Percentiles rank a stretch among this genome's conserved stretches.
phyloP scores from a whole-genome alignment of 2,888 invertebrate genomes.

The Amiota minor region DNA sequence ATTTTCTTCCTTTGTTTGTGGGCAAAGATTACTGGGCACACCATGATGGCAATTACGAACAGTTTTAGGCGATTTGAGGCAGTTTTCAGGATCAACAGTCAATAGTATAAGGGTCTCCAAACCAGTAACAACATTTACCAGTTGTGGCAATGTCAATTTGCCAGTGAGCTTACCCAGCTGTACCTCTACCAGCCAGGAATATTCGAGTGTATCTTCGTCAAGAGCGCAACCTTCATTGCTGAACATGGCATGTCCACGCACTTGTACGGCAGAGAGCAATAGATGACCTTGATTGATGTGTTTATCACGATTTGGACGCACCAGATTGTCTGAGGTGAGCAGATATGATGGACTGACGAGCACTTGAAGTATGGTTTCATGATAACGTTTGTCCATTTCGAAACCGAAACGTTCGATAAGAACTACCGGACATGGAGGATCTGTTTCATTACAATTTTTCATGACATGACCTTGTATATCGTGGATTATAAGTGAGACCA shows the following conservation, averaged over 20 bases:
- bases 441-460: constrained; percentile 88
- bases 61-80: constrained; percentile 86
- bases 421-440: constrained; percentile 92
- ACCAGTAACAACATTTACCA: constrained; percentile 89
- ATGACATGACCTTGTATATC: constrained; percentile 94
- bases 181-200: constrained; percentile 96
- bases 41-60: constrained; percentile 87
- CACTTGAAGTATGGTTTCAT: constrained; percentile 93
- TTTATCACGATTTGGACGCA: constrained; percentile 80
- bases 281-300: constrained; percentile 89
- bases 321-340: constrained; percentile 83
- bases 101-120: constrained; percentile 91
- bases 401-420: constrained; percentile 93
- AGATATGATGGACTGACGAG: constrained; percentile 90
- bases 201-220: constrained; percentile 96
- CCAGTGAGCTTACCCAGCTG: constrained; percentile 95
- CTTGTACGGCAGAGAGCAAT: constrained; percentile 87
- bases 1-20: constrained; percentile 80
- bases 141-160: constrained; percentile 89
- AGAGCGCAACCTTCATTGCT: constrained; percentile 91
- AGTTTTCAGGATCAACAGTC: constrained; percentile 91
- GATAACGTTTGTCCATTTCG: constrained; percentile 96
- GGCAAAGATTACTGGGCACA: constrained; percentile 80
- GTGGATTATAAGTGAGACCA: constrained; percentile 93
- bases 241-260: constrained; percentile 96